Conservation (phyloP, 1,140 invertebrate species). For the Artemia franciscana region DNA sequence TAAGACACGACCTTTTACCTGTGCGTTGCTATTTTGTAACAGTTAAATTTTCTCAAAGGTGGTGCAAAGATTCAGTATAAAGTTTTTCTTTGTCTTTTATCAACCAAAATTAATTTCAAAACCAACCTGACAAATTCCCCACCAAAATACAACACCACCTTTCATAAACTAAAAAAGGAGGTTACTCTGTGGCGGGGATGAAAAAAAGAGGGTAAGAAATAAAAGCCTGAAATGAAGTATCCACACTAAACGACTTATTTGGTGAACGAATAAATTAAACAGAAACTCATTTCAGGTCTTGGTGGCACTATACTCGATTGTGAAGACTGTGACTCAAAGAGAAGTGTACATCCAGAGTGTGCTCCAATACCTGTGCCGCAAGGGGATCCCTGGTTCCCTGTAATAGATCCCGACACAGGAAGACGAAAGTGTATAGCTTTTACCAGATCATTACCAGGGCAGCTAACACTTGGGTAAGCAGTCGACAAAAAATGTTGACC, state of each 20-base stretch:
- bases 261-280: background rate
- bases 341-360: conserved; percentile 27
- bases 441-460: conserved; percentile 30
- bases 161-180: background rate
- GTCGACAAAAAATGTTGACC: no score
- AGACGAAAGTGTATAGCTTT: conserved; percentile 30
- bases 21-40: no score
- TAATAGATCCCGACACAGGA: conserved; percentile 22
- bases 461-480: conserved; percentile 26
- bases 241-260: background rate
- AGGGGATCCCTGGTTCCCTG: conserved; percentile 30
- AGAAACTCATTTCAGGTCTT: conserved; percentile 16
- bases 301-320: conserved; percentile 24
- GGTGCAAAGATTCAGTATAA: no score
- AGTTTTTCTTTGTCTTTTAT: no score
- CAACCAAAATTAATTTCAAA: no score
- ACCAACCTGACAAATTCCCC: no score
- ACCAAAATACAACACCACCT: no score
- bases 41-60: no score
- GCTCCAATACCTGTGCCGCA: conserved; percentile 29
- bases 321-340: conserved; percentile 22
- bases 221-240: background rate
- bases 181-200: conserved; percentile 6
- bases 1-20: no score
- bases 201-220: background rate